These are phyloP conservation scores for Alviniconcha marisindica DNA, from an alignment of 1,140 invertebrate genomes.

Conservation along the genomic window DNA sequence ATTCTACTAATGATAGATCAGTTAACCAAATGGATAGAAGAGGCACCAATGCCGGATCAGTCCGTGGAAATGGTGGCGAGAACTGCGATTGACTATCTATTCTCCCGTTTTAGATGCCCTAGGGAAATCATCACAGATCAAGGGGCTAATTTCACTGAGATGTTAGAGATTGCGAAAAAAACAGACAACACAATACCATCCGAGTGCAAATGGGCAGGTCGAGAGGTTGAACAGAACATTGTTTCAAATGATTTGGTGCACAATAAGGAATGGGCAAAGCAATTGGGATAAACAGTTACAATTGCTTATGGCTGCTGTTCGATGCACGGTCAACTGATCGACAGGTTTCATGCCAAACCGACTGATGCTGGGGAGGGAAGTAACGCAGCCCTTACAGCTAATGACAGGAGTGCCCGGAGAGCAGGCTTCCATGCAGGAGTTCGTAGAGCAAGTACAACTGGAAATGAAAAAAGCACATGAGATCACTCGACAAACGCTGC, in stretches of 20 bases:
- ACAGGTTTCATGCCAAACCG: conserved; percentile 47
- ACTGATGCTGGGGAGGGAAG: conserved; percentile 48
- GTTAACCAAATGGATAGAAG: conserved; percentile 31
- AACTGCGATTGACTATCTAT: not conserved
- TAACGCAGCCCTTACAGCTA: conserved; percentile 27
- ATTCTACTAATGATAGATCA: conserved; percentile 24
- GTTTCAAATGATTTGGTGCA: conserved; percentile 38
- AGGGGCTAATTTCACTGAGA: conserved; percentile 42
- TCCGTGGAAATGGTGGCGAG: not conserved
- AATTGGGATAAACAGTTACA: conserved; percentile 47
- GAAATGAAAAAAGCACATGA: not conserved
- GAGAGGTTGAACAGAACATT: conserved; percentile 44
- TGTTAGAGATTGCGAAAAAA: conserved; percentile 43
- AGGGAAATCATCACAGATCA: conserved; percentile 22
- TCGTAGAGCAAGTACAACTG: not conserved
- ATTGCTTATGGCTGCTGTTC: conserved; percentile 29
- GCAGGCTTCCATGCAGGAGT: not conserved
- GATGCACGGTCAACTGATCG: conserved; percentile 15
- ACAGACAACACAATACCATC: conserved; percentile 48
- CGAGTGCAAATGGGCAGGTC: conserved; percentile 51
- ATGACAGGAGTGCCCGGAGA: not conserved
- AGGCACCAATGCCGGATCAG: not conserved
- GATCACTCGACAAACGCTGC: too few species aligned
- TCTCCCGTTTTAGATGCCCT: conserved; percentile 22
- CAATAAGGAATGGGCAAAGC: conserved; percentile 24